Conservation (phyloP, 92 coral and sea anemone species). For the Blastomussa wellsi region DNA sequence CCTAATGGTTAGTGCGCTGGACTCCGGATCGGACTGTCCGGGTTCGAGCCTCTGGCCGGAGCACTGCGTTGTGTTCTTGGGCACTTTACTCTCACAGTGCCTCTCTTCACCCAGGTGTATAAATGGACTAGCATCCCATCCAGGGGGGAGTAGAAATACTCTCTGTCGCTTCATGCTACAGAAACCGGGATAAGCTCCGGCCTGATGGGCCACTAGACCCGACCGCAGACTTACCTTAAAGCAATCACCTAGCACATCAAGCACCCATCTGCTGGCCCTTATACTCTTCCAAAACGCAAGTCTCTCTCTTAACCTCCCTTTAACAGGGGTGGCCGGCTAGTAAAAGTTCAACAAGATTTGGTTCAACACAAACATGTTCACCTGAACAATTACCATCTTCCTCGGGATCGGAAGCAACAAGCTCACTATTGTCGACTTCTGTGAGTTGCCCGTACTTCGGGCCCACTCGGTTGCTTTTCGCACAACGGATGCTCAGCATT, state of each 20-base stretch:
- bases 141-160: no score
- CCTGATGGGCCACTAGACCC: no score
- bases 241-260: conserved; percentile 27
- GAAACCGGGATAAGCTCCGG: no score
- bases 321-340: conserved; percentile 17
- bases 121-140: no score
- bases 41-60: no score
- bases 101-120: no score
- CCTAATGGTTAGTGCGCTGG: no score
- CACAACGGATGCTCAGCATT: conserved; percentile 24
- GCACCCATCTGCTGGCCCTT: conserved; percentile 42
- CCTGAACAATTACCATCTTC: conserved; percentile 3
- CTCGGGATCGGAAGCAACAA: neutral
- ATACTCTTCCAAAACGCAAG: conserved; percentile 33
- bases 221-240: no score
- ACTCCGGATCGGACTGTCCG: no score
- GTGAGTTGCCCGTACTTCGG: neutral
- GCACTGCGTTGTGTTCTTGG: no score
- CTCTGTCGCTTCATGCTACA: no score
- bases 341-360: conserved; percentile 18
- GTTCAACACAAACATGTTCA: conserved; percentile 18
- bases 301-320: conserved; percentile 32
- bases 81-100: no score
- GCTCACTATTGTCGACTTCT: neutral
- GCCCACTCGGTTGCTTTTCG: conserved; percentile 3